Conservation (phyloP, 2,113 vertebrate genomes). For the Sturnira hondurensis region DNA sequence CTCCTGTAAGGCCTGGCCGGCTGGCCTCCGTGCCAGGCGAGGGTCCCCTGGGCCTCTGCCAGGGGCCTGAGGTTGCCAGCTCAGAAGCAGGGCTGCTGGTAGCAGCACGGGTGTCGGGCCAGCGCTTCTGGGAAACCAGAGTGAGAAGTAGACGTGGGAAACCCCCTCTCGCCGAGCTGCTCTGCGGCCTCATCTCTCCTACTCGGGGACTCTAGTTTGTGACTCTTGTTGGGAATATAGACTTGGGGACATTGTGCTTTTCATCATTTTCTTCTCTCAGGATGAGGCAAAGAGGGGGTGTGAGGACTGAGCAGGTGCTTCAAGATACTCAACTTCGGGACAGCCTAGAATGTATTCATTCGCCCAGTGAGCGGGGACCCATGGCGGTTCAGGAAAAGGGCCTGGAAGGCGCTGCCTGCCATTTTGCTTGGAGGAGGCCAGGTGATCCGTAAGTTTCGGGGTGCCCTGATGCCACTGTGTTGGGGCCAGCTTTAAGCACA, state of each 20-base stretch:
- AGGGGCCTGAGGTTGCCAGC: conserved; percentile 42
- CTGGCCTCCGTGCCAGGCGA: not conserved
- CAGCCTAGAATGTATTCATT: not conserved
- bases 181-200: not conserved
- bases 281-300: not conserved
- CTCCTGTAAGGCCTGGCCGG: not conserved
- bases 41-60: not conserved
- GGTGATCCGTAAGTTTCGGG: not conserved
- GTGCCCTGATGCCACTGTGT: not conserved
- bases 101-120: conserved; percentile 11
- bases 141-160: conserved; percentile 29
- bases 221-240: not conserved
- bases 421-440: not conserved
- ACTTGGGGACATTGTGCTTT: not conserved
- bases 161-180: conserved; percentile 11
- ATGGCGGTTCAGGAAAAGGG: not conserved
- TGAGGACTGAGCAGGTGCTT: not conserved
- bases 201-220: not conserved
- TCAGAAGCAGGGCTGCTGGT: conserved; percentile 18
- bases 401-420: not conserved
- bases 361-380: not conserved
- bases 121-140: conserved; percentile 39
- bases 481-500: not conserved
- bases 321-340: not conserved
- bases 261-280: not conserved